Conservation (phyloP, 2,888 invertebrate species). For the Lochmaea capreae region DNA sequence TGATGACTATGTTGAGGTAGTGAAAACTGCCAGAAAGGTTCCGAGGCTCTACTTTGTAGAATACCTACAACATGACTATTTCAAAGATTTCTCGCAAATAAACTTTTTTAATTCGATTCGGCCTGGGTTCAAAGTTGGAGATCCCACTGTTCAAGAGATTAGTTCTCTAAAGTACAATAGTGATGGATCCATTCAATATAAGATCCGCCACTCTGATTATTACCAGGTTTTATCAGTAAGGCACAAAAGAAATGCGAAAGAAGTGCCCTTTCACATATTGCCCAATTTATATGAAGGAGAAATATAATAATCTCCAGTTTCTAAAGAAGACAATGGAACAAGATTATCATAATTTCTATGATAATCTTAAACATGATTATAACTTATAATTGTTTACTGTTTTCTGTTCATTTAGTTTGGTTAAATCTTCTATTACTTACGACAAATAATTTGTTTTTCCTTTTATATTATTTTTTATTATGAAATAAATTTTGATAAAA, state of each 20-base stretch:
- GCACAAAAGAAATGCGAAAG: slow-evolving; percentile 19
- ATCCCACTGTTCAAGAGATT: slow-evolving; percentile 40
- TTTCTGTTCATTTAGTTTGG: slow-evolving; percentile 9
- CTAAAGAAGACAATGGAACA: slow-evolving; percentile 24
- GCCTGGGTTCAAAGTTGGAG: slow-evolving; percentile 23
- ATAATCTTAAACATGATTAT: slow-evolving; percentile 14
- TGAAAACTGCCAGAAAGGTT: slow-evolving; percentile 42
- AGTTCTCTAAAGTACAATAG: slow-evolving; percentile 37
- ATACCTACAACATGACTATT: slow-evolving; percentile 34
- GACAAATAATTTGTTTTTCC: slow-evolving; percentile 1
- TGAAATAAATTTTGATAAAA: slow-evolving; percentile 1
- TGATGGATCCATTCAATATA: slow-evolving; percentile 39
- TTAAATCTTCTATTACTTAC: slow-evolving; percentile 1
- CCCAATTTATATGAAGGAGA: slow-evolving; percentile 22
- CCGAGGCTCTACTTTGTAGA: slow-evolving; percentile 47
- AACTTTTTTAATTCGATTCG: slow-evolving; percentile 18
- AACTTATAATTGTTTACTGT: too few relatives aligned
- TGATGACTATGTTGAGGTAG: slow-evolving; percentile 43
- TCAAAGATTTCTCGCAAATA: slow-evolving; percentile 26
- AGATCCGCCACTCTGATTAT: slow-evolving; percentile 32
- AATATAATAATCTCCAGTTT: slow-evolving; percentile 21
- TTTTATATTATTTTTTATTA: neutral
- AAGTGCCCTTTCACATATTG: slow-evolving; percentile 12
- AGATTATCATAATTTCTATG: slow-evolving; percentile 27
- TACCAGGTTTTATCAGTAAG: slow-evolving; percentile 22